phyloP scores from a whole-genome alignment of 2,888 invertebrate genomes.

The Thecophora atra region DNA sequence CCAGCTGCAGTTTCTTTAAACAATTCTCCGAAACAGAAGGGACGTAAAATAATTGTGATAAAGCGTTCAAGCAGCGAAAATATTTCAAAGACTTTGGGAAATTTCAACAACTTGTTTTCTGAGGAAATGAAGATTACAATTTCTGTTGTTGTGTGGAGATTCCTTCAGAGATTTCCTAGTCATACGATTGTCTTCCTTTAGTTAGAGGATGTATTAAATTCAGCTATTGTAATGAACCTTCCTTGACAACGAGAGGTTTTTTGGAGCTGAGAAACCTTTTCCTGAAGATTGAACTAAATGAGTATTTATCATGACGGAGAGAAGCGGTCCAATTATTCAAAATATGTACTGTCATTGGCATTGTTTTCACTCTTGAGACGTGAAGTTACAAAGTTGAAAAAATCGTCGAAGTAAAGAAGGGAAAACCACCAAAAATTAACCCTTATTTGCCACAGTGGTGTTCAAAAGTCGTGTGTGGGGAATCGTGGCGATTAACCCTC shows the following conservation, averaged over 20 bases:
- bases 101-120: not conserved
- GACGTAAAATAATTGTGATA: not conserved
- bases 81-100: not conserved
- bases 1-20: too few species aligned
- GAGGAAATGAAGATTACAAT: not conserved
- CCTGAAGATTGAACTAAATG: too few species aligned
- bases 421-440: not conserved
- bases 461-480: not conserved
- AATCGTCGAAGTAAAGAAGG: not conserved
- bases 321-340: too few species aligned
- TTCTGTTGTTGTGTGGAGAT: not conserved
- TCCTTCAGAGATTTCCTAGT: not conserved
- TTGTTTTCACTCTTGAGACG: too few species aligned
- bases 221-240: not conserved
- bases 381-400: too few species aligned
- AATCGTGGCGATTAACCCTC: not conserved
- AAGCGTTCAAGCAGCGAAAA: not conserved
- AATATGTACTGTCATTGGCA: too few species aligned
- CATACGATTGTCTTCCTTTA: not conserved
- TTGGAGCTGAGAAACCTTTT: too few species aligned
- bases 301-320: too few species aligned
- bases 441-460: not conserved
- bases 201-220: not conserved
- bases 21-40: too few species aligned
- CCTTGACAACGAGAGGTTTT: not conserved